Base-by-base conservation (phyloP, 53 echinoderm and acorn worm genomes). In the Temnopleurus reevesii region DNA sequence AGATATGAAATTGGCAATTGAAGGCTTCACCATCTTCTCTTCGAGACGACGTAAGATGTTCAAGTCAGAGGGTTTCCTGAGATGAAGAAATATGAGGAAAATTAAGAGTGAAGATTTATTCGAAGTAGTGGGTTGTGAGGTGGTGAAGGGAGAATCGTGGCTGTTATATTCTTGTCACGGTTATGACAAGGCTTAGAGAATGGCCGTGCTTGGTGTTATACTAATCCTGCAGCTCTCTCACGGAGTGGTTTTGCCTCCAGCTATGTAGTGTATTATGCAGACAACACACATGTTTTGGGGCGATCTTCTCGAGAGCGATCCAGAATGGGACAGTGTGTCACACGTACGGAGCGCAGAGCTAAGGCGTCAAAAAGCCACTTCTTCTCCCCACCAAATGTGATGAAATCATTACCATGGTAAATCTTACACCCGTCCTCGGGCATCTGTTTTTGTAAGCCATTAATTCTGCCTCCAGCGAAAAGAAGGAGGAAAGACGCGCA, bases 361-460 rank as follows among this genome's bases (percentile, higher is more conserved):
- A n/a, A n/a, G 88, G 88, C 88, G 88, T 66, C 88, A 87, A 66
- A 34, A 59, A 66, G 49, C 65, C 88, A 87, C 88, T 87, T 87
- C 66, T 9, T 23, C 17, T 53, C 71, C 49, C 23, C 88, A 66
- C 88, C 88, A 66, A 87, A 87, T 66, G 88, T 71, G 88, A 87
- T 87, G 88, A 87, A 87, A 87, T 87, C 88, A 87, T 87, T 47
- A 71, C 88, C 46, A 87, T 87, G 71, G 66, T 41, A 87, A 87
- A 66, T 87, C 65, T 87, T 87, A 87, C 88, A 87, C 88, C 66
- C 65, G 23, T 87, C 88, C 88, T 51, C 27, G 27, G 88, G 88
- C 88, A 87, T 87, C 66, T 87, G 88, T 87, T 87, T 87, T 87
- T 87, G 88, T 87, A 87, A 87, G 88, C 88, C 88, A 87, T 87